These are phyloP conservation scores for Cydia strobilella DNA, from an alignment of 1,140 invertebrate species.

Conservation along the genomic window DNA sequence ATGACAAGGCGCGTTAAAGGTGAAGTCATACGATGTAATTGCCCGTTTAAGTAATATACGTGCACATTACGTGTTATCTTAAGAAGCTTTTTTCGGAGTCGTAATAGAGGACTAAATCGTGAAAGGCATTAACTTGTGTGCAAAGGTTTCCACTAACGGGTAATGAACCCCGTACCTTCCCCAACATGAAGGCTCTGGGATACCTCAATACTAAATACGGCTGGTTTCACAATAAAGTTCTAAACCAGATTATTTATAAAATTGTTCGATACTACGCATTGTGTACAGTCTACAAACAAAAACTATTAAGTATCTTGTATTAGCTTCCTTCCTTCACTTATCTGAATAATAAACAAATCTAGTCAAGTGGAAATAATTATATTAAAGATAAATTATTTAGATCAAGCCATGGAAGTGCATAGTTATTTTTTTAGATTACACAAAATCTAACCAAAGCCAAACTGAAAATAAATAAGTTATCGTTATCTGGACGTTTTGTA, in stretches of 20 bases:
- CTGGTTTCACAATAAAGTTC: too few species aligned
- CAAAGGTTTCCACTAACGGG: constrained; percentile 4
- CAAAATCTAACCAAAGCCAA: not conserved
- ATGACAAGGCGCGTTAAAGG: not conserved
- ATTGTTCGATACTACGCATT: too few species aligned
- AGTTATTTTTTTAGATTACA: constrained; percentile 1
- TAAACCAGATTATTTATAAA: too few species aligned
- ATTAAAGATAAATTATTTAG: not conserved
- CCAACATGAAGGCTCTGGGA: not conserved
- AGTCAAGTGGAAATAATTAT: not conserved
- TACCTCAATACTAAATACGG: too few species aligned
- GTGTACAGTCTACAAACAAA: too few species aligned
- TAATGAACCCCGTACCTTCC: not conserved
- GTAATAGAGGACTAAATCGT: constrained; percentile 15
- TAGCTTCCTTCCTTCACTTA: too few species aligned
- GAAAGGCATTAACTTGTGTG: constrained; percentile 11
- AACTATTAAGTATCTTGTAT: too few species aligned
- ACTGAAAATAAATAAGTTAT: constrained; percentile 41
- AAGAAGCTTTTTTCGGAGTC: constrained; percentile 4
- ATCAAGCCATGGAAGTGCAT: not conserved
- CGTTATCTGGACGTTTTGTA: constrained; percentile 73
- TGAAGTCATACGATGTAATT: constrained; percentile 12
- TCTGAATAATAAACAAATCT: not conserved
- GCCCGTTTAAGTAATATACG: constrained; percentile 6
- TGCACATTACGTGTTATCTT: constrained; percentile 22